A percentile compares a stretch with the other conserved stretches of the same genome.
Conservation (phyloP, 2,113 vertebrate genomes). For the Rhinoderma darwinii region DNA sequence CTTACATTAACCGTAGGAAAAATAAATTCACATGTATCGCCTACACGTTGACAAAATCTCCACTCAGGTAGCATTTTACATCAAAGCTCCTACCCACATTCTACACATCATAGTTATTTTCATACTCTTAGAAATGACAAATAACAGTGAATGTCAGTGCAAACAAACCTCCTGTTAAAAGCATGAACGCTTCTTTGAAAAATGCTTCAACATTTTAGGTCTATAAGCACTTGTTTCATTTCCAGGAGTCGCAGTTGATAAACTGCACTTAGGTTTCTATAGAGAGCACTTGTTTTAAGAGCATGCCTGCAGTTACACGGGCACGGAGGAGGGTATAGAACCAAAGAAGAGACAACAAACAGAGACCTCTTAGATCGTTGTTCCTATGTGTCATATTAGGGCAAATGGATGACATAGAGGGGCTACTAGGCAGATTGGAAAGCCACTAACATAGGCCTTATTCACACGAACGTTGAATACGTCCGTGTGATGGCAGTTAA, state of each 20-base stretch:
- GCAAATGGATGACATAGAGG: too few species aligned
- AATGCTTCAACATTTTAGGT: constrained; percentile 16
- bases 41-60: constrained; percentile 27
- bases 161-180: constrained; percentile 6
- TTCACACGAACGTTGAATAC: too few species aligned
- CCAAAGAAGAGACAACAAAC: not conserved
- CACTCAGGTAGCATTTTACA: constrained; percentile 15
- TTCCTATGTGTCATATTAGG: too few species aligned
- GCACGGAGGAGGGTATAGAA: not conserved
- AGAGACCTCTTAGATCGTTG: not conserved
- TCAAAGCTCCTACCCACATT: constrained; percentile 7
- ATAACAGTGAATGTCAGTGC: not conserved
- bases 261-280: not conserved
- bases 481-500: too few species aligned
- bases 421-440: too few species aligned
- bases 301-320: not conserved
- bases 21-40: constrained; percentile 20
- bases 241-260: constrained; percentile 1
- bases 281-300: constrained; percentile 32
- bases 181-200: not conserved
- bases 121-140: constrained; percentile 13
- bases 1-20: constrained; percentile 15
- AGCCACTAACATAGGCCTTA: too few species aligned
- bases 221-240: constrained; percentile 4
- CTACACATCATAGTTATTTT: constrained; percentile 26